phyloP scores from a whole-genome alignment of 2,888 invertebrate species.

The Limnephilus lunatus region DNA sequence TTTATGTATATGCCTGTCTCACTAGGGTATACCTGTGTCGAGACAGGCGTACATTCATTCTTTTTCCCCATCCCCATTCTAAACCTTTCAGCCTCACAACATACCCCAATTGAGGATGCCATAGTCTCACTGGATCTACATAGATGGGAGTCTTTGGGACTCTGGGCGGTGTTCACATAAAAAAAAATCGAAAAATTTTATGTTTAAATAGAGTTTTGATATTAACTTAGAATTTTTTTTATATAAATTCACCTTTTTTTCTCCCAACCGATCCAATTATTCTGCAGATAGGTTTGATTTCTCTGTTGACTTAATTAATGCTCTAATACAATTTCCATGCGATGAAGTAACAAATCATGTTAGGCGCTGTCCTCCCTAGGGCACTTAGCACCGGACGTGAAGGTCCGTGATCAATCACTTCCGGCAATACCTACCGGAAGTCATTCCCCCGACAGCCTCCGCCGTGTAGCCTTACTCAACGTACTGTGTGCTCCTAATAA shows the following conservation, averaged over 20 bases:
- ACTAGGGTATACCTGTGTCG: too few species aligned
- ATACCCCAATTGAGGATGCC: too few species aligned
- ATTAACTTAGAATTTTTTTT: too few species aligned
- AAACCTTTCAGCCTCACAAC: too few species aligned
- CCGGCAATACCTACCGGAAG: background rate
- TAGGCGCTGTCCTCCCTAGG: background rate
- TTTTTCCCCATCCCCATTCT: too few species aligned
- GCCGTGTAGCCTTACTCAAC: background rate
- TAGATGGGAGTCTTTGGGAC: too few species aligned
- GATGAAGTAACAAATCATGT: background rate
- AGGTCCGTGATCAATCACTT: background rate
- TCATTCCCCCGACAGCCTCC: background rate
- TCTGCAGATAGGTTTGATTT: background rate
- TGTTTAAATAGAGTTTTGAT: too few species aligned
- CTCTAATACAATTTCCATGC: background rate
- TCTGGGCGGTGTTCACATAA: too few species aligned
- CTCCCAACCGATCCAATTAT: background rate
- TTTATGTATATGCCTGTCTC: too few species aligned
- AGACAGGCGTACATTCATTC: too few species aligned
- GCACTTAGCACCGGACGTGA: conserved; percentile 2
- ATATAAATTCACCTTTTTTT: background rate
- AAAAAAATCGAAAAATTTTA: background rate
- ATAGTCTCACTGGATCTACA: too few species aligned
- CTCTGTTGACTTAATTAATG: background rate
- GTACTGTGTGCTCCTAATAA: background rate